Percentiles rank a stretch among this genome's conserved stretches.
Evolutionary conservation across 2,113 vertebrate species (phyloP).

Genomic region (Siniperca knerii): DNA sequence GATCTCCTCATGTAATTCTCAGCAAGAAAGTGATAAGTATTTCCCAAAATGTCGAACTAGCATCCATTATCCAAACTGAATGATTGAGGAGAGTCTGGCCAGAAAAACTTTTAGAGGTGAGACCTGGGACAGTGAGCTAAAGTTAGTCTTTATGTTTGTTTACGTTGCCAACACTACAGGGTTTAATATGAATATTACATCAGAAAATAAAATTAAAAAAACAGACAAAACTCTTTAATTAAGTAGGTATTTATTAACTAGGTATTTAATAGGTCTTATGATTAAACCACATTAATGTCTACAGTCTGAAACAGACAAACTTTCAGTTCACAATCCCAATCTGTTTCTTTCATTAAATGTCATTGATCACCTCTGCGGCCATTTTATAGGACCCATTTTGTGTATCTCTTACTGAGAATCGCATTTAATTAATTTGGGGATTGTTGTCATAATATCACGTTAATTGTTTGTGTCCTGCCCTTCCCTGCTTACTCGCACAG

Average conservation of each 20-base stretch:
- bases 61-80: slow-evolving; percentile 12
- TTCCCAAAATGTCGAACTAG: neutral
- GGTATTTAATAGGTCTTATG: neutral
- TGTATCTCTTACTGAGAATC: slow-evolving; percentile 22
- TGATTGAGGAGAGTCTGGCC: slow-evolving; percentile 68
- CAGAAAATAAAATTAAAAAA: neutral
- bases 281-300: neutral
- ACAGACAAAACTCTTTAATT: neutral
- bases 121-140: slow-evolving; percentile 67
- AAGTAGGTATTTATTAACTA: neutral
- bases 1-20: neutral
- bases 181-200: slow-evolving; percentile 25
- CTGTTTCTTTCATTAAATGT: slow-evolving; percentile 26
- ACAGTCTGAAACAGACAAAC: slow-evolving; percentile 34
- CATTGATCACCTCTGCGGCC: slow-evolving; percentile 8
- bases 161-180: neutral
- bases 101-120: slow-evolving; percentile 69
- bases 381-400: slow-evolving; percentile 17
- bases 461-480: slow-evolving; percentile 52
- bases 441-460: neutral
- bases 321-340: slow-evolving; percentile 68
- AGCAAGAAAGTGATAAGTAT: neutral
- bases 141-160: slow-evolving; percentile 50
- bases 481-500: slow-evolving; percentile 80
- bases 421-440: slow-evolving; percentile 10